Base-by-base conservation (phyloP, 1,140 invertebrate species). In the Aricia agestis region DNA sequence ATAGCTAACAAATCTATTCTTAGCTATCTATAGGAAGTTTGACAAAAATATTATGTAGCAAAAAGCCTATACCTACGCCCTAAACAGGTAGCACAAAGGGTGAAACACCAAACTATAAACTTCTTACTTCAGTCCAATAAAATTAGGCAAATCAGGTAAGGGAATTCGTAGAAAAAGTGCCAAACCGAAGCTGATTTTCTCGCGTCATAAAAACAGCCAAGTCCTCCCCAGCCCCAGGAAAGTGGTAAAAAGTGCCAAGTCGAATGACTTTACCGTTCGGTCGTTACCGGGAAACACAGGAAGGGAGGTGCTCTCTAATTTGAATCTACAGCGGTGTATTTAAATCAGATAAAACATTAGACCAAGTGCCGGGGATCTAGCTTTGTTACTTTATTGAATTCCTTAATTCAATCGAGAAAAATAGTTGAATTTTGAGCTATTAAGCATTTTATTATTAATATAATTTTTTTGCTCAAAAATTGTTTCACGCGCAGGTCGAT, bases 261-360 rank as follows among this genome's bases (percentile, higher is more conserved):
- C 78, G 85, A 82, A 87, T 89, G 86, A 89, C 86, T 86, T 78
- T 79, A 75, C 86, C 82, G 82, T 88, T 88, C 78, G 82, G 80
- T 80, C 79, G 81, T 86, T 86, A 83, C 80, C 75, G 81, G 80
- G 80, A 80, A 83, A 88, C 86, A 88, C 84, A 84, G 86, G 86
- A 86, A 82, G 86, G 86, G 86, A 86, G 86, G 86, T 84, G 82
- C 86, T 82, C 84, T 86, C 85, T 88, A 86, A 88, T 88, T 88
- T 88, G 83, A 88, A 88, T 88, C 85, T 85, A 72, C 79, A 82
- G 78, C 80, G 59, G 19, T 25, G 45, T 52, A 52, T 52, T 52
- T 52, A 52, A 52, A 52, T 52, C 45, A 52, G 45, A 63, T 63
- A 63, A 25, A 63, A 63, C 19, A 63, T 63, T 25, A 63, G 59